Evolutionary conservation across 2,113 vertebrate species (phyloP).

Genomic region (Steatornis caripensis): DNA sequence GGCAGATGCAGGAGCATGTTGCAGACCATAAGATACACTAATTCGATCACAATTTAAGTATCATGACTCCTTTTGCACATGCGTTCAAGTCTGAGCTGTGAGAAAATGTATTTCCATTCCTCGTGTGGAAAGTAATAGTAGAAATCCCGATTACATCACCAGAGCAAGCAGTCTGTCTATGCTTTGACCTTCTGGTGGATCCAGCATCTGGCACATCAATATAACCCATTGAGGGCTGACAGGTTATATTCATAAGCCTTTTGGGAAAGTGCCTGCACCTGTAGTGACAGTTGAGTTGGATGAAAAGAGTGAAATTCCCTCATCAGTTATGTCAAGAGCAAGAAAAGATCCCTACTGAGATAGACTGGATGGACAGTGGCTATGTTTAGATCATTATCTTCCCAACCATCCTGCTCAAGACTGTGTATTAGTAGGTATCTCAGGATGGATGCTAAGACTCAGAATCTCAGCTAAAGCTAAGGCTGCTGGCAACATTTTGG

Average conservation of each 20-base stretch:
- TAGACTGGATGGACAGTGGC: too few relatives aligned
- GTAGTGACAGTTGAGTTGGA: neutral
- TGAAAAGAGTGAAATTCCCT: neutral
- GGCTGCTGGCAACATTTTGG: neutral
- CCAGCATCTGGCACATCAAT: rapidly evolving
- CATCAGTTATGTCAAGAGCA: neutral
- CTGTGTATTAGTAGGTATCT: neutral
- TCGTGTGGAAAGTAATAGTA: neutral
- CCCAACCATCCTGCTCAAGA: rapidly evolving
- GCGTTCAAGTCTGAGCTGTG: rapidly evolving
- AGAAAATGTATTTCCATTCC: neutral
- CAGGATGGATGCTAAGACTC: neutral
- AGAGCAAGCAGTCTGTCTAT: neutral
- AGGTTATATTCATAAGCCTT: neutral
- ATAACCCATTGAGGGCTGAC: rapidly evolving
- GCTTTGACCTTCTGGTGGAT: rapidly evolving
- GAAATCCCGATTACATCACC: neutral
- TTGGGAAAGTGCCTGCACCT: neutral
- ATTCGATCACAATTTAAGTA: too few relatives aligned
- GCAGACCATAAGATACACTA: neutral
- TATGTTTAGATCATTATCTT: neutral
- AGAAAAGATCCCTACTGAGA: neutral
- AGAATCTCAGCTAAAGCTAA: neutral
- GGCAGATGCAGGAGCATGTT: neutral
- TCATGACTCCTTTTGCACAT: neutral